Percentiles rank a stretch among this genome's conserved stretches.
phyloP scores from a whole-genome alignment of 1,140 invertebrate species.

The Heliconius hermathena region DNA sequence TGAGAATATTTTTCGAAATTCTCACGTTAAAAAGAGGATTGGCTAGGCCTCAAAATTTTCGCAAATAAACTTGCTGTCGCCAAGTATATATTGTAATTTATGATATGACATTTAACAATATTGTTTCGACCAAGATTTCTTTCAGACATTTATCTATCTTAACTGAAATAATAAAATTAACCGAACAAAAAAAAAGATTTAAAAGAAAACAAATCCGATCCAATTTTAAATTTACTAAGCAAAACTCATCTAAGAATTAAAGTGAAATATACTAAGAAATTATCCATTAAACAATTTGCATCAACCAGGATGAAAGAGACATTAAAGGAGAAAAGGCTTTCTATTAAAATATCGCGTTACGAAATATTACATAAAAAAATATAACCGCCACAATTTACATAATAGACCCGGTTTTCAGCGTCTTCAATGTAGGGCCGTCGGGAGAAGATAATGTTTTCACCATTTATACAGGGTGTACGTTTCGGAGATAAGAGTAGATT shows the following conservation, averaged over 20 bases:
- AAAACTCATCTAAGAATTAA: slow-evolving; percentile 1
- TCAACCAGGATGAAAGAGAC: slow-evolving; percentile 24
- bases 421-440: slow-evolving; percentile 50
- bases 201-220: slow-evolving; percentile 21
- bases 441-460: slow-evolving; percentile 59
- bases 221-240: slow-evolving; percentile 31
- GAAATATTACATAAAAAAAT: slow-evolving; percentile 56
- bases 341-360: slow-evolving; percentile 55
- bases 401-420: slow-evolving; percentile 50
- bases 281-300: slow-evolving; percentile 47
- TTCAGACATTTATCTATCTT: no score
- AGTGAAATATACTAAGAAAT: slow-evolving; percentile 36
- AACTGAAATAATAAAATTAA: no score
- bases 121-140: no score
- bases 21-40: no score
- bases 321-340: slow-evolving; percentile 34
- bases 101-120: no score
- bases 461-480: slow-evolving; percentile 55
- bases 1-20: no score
- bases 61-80: no score
- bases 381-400: slow-evolving; percentile 60
- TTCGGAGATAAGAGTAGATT: slow-evolving; percentile 62
- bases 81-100: no score
- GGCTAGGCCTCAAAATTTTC: no score
- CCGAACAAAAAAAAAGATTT: neutral